A percentile compares a stretch with the other conserved stretches of the same genome.
These are phyloP conservation scores for Agelastica alni DNA, from an alignment of 2,888 invertebrate genomes.

Conservation along the genomic window DNA sequence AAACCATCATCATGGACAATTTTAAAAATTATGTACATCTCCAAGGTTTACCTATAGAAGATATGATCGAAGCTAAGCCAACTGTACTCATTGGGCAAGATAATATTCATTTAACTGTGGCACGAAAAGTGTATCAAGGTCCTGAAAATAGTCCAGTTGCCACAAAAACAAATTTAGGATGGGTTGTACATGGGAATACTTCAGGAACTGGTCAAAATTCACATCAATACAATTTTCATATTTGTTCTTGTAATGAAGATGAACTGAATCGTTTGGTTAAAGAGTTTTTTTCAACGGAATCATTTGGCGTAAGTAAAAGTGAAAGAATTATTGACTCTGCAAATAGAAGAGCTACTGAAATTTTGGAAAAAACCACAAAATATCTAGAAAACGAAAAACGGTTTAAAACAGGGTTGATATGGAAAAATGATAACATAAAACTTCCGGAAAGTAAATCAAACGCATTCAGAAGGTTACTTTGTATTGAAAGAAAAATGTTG, in stretches of 20 bases:
- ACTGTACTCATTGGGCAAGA: constrained; percentile 18
- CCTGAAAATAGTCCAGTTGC: constrained; percentile 13
- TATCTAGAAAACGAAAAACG: too few species aligned
- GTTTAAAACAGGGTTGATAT: background rate
- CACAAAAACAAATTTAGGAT: constrained; percentile 18
- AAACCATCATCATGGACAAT: constrained; percentile 1
- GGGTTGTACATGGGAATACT: constrained; percentile 9
- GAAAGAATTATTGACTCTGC: too few species aligned
- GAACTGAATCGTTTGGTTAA: background rate
- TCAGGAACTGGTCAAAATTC: too few species aligned
- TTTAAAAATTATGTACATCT: constrained; percentile 15
- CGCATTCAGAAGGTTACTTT: background rate
- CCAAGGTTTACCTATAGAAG: constrained; percentile 9
- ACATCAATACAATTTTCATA: constrained; percentile 10
- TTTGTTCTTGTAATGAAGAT: constrained; percentile 1
- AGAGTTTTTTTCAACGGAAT: background rate
- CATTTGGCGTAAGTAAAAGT: too few species aligned
- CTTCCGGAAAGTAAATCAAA: constrained; percentile 6
- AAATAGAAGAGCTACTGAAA: too few species aligned
- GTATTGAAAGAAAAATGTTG: background rate
- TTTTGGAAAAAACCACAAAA: too few species aligned
- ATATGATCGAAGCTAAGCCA: constrained; percentile 12
- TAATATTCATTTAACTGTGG: constrained; percentile 18
- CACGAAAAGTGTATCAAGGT: constrained; percentile 21
- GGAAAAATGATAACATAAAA: background rate